Percentiles rank a stretch among this genome's conserved stretches.
These are phyloP conservation scores for Babylonia areolata DNA, from an alignment of 1,140 invertebrate species.

Conservation along the genomic window DNA sequence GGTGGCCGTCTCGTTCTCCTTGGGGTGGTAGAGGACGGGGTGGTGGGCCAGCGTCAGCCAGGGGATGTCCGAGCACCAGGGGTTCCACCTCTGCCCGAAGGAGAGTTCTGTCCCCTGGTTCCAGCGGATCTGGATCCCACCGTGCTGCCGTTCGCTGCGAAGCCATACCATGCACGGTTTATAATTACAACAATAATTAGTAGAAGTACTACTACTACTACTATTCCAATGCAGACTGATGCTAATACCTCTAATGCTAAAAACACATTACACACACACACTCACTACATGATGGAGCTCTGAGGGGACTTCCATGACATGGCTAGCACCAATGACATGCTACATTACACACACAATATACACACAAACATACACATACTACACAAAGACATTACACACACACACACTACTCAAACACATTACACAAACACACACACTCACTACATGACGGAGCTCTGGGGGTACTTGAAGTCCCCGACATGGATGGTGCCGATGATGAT, in stretches of 20 bases:
- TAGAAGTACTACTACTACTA: too few species aligned
- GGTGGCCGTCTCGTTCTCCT: constrained; percentile 71
- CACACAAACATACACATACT: too few species aligned
- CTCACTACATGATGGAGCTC: constrained; percentile 88
- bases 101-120: constrained; percentile 83
- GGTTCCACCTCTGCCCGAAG: constrained; percentile 89
- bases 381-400: too few species aligned
- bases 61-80: constrained; percentile 87
- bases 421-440: too few species aligned
- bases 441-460: constrained; percentile 86
- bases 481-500: constrained; percentile 84
- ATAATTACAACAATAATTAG: too few species aligned
- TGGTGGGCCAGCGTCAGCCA: constrained; percentile 88
- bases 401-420: too few species aligned
- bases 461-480: constrained; percentile 87
- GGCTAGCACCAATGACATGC: constrained; percentile 82
- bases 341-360: constrained; percentile 83
- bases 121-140: constrained; percentile 86
- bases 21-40: constrained; percentile 86
- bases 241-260: too few species aligned
- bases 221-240: too few species aligned
- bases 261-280: too few species aligned
- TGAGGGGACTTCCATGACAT: constrained; percentile 87
- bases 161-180: background rate
- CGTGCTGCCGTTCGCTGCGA: constrained; percentile 80